Percentiles rank a stretch among this genome's conserved stretches.
Evolutionary conservation across 2,888 invertebrate genomes (phyloP).

Genomic region (Stegana nigrithorax): DNA sequence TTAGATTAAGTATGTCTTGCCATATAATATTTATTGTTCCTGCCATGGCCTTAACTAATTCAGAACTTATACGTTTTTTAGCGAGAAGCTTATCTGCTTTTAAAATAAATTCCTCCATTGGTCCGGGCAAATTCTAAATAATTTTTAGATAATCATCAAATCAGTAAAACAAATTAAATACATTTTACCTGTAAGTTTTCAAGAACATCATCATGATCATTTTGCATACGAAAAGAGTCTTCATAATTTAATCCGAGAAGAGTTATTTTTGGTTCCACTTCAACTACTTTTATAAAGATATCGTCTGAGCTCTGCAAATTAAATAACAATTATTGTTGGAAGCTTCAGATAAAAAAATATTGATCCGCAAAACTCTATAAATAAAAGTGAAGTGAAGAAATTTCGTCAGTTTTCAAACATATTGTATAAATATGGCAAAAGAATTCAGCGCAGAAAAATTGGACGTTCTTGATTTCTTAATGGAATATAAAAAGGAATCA

Average conservation of each 20-base stretch:
- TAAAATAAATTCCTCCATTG: slow-evolving; percentile 86
- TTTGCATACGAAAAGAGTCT: slow-evolving; percentile 80
- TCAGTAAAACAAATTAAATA: slow-evolving; percentile 7
- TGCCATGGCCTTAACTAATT: slow-evolving; percentile 90
- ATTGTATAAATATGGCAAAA: too few relatives aligned
- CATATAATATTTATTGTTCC: slow-evolving; percentile 81
- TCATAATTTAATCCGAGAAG: slow-evolving; percentile 81
- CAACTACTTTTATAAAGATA: slow-evolving; percentile 85
- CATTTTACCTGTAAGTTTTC: slow-evolving; percentile 84
- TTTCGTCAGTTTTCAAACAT: too few relatives aligned
- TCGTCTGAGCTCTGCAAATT: slow-evolving; percentile 81
- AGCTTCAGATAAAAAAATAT: too few relatives aligned
- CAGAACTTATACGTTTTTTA: slow-evolving; percentile 79
- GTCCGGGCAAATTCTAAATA: slow-evolving; percentile 84
- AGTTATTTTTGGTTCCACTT: slow-evolving; percentile 85
- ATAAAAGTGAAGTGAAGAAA: too few relatives aligned
- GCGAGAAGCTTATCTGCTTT: slow-evolving; percentile 88
- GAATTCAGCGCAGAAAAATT: too few relatives aligned
- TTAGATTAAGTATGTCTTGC: slow-evolving; percentile 83
- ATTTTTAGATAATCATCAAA: background rate
- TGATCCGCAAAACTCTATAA: too few relatives aligned
- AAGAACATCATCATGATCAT: slow-evolving; percentile 85
- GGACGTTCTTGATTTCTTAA: too few relatives aligned
- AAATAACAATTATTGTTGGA: slow-evolving; percentile 2
- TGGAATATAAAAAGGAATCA: too few relatives aligned